phyloP scores from a whole-genome alignment of 2,797 vertebrate genomes.

The Channa striata region DNA sequence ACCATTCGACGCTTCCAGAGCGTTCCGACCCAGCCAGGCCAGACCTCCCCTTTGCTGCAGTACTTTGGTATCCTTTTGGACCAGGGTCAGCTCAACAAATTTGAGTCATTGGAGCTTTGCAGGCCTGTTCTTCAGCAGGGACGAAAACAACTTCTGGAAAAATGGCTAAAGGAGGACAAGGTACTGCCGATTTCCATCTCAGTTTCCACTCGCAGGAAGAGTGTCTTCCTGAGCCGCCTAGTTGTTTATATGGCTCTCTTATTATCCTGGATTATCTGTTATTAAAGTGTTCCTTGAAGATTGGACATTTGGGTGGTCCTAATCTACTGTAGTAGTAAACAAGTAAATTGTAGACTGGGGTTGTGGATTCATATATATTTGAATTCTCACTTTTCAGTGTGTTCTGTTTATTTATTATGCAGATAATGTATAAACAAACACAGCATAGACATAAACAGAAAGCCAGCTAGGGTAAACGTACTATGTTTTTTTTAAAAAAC shows the following conservation, averaged over 20 bases:
- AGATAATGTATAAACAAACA: neutral
- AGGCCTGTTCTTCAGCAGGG: slow-evolving; percentile 98
- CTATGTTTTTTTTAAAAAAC: neutral
- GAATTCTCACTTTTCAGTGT: neutral
- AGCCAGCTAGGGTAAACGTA: too few species aligned
- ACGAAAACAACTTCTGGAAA: slow-evolving; percentile 97
- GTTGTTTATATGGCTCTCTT: slow-evolving; percentile 59
- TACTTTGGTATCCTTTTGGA: slow-evolving; percentile 99
- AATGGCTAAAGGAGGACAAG: slow-evolving; percentile 99
- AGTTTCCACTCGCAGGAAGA: slow-evolving; percentile 45
- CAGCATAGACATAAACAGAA: neutral
- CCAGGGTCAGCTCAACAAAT: slow-evolving; percentile 99
- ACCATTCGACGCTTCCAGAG: slow-evolving; percentile 98
- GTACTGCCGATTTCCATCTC: slow-evolving; percentile 70
- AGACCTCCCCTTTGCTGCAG: slow-evolving; percentile 97
- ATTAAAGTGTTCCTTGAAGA: slow-evolving; percentile 41
- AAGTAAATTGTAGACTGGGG: neutral
- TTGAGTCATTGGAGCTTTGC: slow-evolving; percentile 98
- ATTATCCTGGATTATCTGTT: slow-evolving; percentile 55
- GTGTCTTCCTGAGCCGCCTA: slow-evolving; percentile 58
- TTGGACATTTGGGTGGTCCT: slow-evolving; percentile 4
- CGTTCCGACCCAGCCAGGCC: slow-evolving; percentile 96
- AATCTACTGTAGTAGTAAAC: neutral
- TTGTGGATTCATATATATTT: neutral
- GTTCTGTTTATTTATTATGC: too few species aligned